A percentile compares a stretch with the other conserved stretches of the same genome.
These are phyloP conservation scores for Syngnathus rostellatus DNA, from an alignment of 2,797 vertebrate genomes.

Conservation along the genomic window DNA sequence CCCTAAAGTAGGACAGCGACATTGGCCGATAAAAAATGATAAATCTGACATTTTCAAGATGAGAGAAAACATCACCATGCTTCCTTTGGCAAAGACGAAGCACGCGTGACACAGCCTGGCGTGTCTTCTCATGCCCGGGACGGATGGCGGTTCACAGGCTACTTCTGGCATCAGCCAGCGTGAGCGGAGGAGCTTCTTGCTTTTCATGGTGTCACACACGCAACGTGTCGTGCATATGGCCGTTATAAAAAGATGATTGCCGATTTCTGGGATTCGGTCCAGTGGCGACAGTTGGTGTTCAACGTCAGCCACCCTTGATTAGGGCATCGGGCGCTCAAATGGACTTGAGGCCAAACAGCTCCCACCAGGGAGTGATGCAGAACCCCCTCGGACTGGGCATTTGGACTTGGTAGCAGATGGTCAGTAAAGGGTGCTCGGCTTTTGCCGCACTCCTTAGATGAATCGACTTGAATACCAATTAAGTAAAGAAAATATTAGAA, in stretches of 20 bases:
- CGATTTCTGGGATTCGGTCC: constrained; percentile 64
- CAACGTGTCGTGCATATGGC: constrained; percentile 52
- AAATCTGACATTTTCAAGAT: constrained; percentile 2
- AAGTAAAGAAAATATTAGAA: too few species aligned
- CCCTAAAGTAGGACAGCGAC: background rate
- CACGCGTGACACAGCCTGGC: background rate
- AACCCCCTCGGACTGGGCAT: background rate
- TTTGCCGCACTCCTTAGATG: too few species aligned
- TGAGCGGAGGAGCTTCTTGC: background rate
- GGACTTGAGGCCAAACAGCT: constrained; percentile 26
- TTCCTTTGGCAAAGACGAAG: background rate
- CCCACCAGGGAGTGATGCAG: constrained; percentile 20
- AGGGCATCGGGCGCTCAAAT: constrained; percentile 37
- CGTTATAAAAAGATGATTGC: constrained; percentile 39
- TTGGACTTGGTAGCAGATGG: constrained; percentile 1
- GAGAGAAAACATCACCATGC: background rate
- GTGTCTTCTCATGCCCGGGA: constrained; percentile 2
- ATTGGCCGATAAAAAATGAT: background rate
- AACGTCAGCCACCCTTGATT: constrained; percentile 62
- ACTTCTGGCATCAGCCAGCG: constrained; percentile 15
- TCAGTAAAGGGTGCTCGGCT: constrained; percentile 16
- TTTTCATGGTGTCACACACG: constrained; percentile 19
- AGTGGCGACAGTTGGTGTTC: constrained; percentile 64
- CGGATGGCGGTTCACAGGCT: constrained; percentile 37
- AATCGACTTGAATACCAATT: too few species aligned